These are phyloP conservation scores for Epinephelus lanceolatus DNA, from an alignment of 2,113 vertebrate genomes.

Conservation along the genomic window DNA sequence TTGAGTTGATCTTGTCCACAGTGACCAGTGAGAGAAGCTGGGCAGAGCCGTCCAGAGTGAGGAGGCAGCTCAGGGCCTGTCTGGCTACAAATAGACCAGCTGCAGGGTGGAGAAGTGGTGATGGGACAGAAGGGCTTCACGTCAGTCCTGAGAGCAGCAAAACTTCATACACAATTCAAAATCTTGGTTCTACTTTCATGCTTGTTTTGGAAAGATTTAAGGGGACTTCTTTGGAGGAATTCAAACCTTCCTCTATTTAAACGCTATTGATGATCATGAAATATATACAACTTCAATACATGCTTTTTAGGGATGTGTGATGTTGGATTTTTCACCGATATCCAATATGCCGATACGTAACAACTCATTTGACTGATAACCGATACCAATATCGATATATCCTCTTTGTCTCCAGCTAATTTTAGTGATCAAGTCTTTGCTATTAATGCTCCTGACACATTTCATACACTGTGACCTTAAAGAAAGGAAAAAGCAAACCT, in stretches of 20 bases:
- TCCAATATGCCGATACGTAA: too few species aligned
- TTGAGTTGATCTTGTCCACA: slow-evolving; percentile 86
- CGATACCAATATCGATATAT: too few species aligned
- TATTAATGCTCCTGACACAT: not conserved
- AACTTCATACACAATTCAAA: not conserved
- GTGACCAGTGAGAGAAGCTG: slow-evolving; percentile 88
- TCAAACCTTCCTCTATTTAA: not conserved
- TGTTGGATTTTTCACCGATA: too few species aligned
- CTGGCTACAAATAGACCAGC: slow-evolving; percentile 91
- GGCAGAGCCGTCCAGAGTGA: slow-evolving; percentile 90
- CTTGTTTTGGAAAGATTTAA: not conserved
- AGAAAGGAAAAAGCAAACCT: slow-evolving; percentile 82
- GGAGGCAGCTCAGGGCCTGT: slow-evolving; percentile 93
- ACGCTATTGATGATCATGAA: not conserved
- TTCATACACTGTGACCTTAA: not conserved
- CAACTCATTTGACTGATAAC: too few species aligned
- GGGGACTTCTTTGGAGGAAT: not conserved
- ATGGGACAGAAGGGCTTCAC: not conserved
- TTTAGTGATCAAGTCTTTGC: not conserved
- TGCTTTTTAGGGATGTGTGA: too few species aligned
- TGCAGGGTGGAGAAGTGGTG: slow-evolving; percentile 65
- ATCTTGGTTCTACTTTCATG: not conserved
- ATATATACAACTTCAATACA: not conserved
- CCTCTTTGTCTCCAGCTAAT: too few species aligned
- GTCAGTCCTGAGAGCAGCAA: not conserved